Evolutionary conservation across 2,888 invertebrate species (phyloP).

Genomic region (Chymomyza amoena): DNA sequence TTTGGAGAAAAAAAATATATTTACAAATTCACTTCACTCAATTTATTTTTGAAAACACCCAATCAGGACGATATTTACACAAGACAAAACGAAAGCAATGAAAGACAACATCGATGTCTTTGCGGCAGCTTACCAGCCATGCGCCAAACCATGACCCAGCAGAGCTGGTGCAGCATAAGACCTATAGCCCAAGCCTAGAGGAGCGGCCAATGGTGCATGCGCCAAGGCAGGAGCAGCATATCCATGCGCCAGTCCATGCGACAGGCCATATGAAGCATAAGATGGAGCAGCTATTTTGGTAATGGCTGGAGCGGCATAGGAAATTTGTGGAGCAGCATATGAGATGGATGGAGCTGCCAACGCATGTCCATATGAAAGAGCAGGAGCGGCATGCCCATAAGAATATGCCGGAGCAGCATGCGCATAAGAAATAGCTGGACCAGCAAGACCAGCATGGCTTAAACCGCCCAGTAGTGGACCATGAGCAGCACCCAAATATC

Average conservation of each 20-base stretch:
- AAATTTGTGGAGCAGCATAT: slow-evolving; percentile 38
- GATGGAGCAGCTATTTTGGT: slow-evolving; percentile 56
- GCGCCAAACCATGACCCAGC: slow-evolving; percentile 68
- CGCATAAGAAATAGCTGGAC: slow-evolving; percentile 38
- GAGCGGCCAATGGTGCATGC: slow-evolving; percentile 32
- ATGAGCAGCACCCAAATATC: slow-evolving; percentile 65
- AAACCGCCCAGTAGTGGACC: slow-evolving; percentile 32
- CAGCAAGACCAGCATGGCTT: slow-evolving; percentile 41
- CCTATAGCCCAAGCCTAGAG: slow-evolving; percentile 36
- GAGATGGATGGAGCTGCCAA: slow-evolving; percentile 36
- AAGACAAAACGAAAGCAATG: slow-evolving; percentile 33
- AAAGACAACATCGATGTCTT: slow-evolving; percentile 13
- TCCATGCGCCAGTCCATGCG: slow-evolving; percentile 25
- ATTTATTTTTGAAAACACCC: neutral
- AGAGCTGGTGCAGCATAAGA: slow-evolving; percentile 80
- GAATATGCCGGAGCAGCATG: slow-evolving; percentile 35
- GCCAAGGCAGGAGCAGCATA: slow-evolving; percentile 61
- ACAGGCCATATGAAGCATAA: slow-evolving; percentile 2
- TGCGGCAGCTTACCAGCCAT: slow-evolving; percentile 67
- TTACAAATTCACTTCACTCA: slow-evolving; percentile 1
- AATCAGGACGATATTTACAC: neutral
- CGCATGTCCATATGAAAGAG: slow-evolving; percentile 48
- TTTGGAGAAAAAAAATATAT: neutral
- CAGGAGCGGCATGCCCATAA: slow-evolving; percentile 50
- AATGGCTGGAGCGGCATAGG: slow-evolving; percentile 51